Base-by-base conservation (phyloP, 2,113 vertebrate species). In the Lonchura striata region DNA sequence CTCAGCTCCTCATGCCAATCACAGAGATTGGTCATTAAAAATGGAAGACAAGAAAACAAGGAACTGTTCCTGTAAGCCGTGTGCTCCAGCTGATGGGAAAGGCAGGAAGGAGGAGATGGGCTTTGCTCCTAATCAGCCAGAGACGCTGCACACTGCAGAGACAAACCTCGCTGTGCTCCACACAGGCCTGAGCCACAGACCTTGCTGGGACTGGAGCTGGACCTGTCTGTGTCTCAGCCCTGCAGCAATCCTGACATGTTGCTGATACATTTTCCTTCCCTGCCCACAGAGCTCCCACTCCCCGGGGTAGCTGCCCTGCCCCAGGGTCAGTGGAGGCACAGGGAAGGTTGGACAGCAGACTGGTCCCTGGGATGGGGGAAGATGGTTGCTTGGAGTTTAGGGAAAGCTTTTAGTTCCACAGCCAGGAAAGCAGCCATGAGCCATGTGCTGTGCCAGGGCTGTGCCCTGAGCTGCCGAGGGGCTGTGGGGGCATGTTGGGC, bases 21-120 rank as follows among this genome's bases (percentile, higher is more conserved):
- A 69, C 88, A 91, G 81, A 82, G 65, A 82, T 28, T 63, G 65
- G 86, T 91, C 84, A 95, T 95, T 96, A 96, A 46, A 86, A 92
- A 68, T 3, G 25, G 19, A 90, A 92, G 82, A 65, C 75, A 85
- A 95, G 49, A 7, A 77, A 71, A 74, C 79, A 72, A 79, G 69
- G 82, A 96, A 14, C 95, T 74, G 72, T 92, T 96, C 80, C 80
- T 92, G 74, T 74, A 83, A 91, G 69, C 89, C 0, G 2, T 78
- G 63, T 71, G 72, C 86, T 78, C 39, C 86, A 52, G 84, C 86
- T 86, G 93, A 84, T 5, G 4, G 81, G 60, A 77, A 74, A 28
- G 61, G 92, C 95, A 96, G 93, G 95, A 94, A 95, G 84, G 70
- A 92, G 91, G 92, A 95, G 92, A 93, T 91, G 90, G 83, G 82